These are phyloP conservation scores for Caiman crocodilus DNA, from an alignment of 2,797 vertebrate genomes.

Conservation along the genomic window DNA sequence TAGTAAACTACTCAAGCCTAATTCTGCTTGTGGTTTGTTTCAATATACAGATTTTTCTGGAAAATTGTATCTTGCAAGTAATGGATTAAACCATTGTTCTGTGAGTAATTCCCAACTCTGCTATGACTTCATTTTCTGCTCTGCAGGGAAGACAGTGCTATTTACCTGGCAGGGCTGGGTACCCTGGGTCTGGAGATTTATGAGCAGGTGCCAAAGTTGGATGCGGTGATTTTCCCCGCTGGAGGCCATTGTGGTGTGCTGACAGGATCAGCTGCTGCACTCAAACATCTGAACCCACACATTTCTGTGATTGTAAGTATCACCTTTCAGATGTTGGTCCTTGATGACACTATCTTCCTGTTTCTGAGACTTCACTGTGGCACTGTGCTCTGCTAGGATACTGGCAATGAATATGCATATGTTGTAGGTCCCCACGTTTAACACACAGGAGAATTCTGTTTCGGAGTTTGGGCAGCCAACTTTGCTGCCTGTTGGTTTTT, in stretches of 20 bases:
- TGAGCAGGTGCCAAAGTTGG: conserved; percentile 90
- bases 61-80: neutral
- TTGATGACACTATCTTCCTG: neutral
- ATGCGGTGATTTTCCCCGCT: conserved; percentile 89
- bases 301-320: conserved; percentile 89
- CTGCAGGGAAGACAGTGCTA: conserved; percentile 85
- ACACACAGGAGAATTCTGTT: neutral
- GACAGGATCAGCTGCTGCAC: conserved; percentile 87
- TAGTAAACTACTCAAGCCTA: neutral
- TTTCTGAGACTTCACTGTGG: neutral
- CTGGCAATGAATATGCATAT: rapidly evolving
- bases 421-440: neutral
- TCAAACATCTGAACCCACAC: conserved; percentile 89
- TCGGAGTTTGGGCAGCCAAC: neutral
- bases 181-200: conserved; percentile 91
- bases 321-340: neutral
- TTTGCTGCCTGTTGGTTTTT: neutral
- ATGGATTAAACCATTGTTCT: neutral
- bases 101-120: rapidly evolving
- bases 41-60: neutral
- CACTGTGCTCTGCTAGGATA: rapidly evolving
- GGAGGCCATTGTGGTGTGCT: conserved; percentile 88
- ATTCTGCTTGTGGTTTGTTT: neutral
- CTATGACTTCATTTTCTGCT: conserved; percentile 32
- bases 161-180: conserved; percentile 90